phyloP scores from a whole-genome alignment of 2,113 vertebrate genomes.

The Aegypius monachus region DNA sequence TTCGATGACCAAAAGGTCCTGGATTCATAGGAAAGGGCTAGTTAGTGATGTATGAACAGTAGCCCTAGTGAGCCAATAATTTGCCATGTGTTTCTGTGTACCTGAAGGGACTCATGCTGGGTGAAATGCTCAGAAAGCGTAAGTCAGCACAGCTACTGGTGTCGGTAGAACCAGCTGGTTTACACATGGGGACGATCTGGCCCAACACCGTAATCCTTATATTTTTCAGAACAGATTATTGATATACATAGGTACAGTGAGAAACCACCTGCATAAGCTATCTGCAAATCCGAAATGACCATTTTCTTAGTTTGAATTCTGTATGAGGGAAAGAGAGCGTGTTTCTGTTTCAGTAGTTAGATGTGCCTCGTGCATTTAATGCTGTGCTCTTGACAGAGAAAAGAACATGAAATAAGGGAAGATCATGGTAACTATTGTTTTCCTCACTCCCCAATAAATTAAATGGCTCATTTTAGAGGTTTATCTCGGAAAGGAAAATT shows the following conservation, averaged over 20 bases:
- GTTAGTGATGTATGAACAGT: neutral
- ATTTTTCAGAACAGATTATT: neutral
- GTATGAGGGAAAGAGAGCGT: neutral
- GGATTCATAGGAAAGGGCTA: neutral
- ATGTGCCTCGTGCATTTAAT: neutral
- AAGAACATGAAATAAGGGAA: constrained; percentile 45
- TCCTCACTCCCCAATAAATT: constrained; percentile 42
- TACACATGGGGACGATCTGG: neutral
- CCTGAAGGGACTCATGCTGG: neutral
- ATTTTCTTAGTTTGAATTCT: neutral
- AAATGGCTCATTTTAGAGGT: constrained; percentile 62
- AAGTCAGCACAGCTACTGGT: neutral
- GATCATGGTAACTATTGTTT: constrained; percentile 46
- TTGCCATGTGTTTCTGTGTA: neutral
- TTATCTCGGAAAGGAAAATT: constrained; percentile 26
- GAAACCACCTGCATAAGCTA: neutral
- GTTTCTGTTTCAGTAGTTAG: neutral
- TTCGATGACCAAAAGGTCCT: neutral
- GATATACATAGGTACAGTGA: neutral
- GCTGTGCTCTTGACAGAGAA: neutral
- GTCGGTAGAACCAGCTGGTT: neutral
- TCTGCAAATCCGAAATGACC: neutral
- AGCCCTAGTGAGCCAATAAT: neutral
- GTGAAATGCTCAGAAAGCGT: neutral
- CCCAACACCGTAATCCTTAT: neutral